These are phyloP conservation scores for Chionis minor DNA, from an alignment of 2,113 vertebrate genomes.

Conservation along the genomic window DNA sequence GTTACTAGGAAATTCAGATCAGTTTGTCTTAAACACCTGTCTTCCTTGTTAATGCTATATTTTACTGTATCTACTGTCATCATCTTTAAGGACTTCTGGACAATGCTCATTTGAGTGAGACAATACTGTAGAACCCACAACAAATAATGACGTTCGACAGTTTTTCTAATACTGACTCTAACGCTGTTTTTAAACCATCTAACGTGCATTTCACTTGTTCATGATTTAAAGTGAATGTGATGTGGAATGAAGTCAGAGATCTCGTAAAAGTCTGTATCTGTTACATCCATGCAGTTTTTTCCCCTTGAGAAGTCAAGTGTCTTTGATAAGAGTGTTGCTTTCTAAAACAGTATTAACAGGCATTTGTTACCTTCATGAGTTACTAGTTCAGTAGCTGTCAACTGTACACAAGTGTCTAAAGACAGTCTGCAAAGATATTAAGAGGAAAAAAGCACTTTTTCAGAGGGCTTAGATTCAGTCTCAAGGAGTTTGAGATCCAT, in stretches of 20 bases:
- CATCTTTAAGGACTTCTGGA: neutral
- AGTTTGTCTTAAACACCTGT: neutral
- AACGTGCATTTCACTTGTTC: neutral
- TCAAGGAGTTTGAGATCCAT: neutral
- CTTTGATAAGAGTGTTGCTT: neutral
- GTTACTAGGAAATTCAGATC: neutral
- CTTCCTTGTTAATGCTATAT: neutral
- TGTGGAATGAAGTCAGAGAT: neutral
- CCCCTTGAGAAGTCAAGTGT: neutral
- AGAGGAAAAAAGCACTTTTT: neutral
- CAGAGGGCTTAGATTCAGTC: neutral
- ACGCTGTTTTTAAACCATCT: neutral
- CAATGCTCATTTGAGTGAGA: neutral
- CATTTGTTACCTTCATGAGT: neutral
- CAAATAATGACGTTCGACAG: neutral
- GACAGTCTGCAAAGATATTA: neutral
- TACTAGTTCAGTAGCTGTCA: neutral
- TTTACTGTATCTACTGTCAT: neutral
- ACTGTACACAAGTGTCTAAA: neutral
- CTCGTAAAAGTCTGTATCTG: neutral
- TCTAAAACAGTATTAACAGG: neutral
- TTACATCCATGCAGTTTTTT: neutral
- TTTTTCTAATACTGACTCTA: neutral
- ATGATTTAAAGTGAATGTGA: neutral
- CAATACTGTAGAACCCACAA: neutral